Evolutionary conservation across 2,888 invertebrate genomes (phyloP), one percentile per base, ranked within the genome.

Genomic region (Unio pictorum): DNA sequence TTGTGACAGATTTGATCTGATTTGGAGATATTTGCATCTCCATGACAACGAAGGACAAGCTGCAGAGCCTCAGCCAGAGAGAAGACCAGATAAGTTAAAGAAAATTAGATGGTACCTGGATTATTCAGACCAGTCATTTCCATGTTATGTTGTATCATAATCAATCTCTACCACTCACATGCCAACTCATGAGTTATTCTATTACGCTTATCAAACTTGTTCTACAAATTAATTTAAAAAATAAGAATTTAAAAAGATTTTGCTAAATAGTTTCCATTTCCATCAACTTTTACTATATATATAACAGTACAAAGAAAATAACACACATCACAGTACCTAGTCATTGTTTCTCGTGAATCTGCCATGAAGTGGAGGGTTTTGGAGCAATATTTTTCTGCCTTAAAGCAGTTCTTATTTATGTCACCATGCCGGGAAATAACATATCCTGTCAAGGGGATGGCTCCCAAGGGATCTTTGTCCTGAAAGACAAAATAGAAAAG

Each of bases 391-490:
- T 90, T 90, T 77, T 87, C 87, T 11, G 89, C 86, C 72, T 89
- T 89, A 78, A 91, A 90, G 75, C 84, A 86, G 55, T 86, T 85
- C 68, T 86, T 86, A 71, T 84, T 88, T 2, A 84, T 75, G 62
- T 90, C 94, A 62, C 93, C 93, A 59, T 93, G 92, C 68, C 91
- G 91, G 64, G 91, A 91, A 15, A 96, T 93, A 73, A 93, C 93
- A 90, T 96, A 96, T 88, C 95, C 95, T 61, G 94, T 93, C 75
- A 97, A 92, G 92, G 95, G 95, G 78, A 96, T 93, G 23, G 96
- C 96, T 75, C 97, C 97, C 61, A 96, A 94, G 69, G 96, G 96
- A 89, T 88, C 87, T n/a, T 72, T 75, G 23, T 87, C 88, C 89
- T 88, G 70, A 11, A 75, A 70, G 55, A 56, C 17, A 57, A 64